Evolutionary conservation across 2,797 vertebrate species (phyloP), one percentile per base, ranked within the genome.

Genomic region (Syncerus caffer): DNA sequence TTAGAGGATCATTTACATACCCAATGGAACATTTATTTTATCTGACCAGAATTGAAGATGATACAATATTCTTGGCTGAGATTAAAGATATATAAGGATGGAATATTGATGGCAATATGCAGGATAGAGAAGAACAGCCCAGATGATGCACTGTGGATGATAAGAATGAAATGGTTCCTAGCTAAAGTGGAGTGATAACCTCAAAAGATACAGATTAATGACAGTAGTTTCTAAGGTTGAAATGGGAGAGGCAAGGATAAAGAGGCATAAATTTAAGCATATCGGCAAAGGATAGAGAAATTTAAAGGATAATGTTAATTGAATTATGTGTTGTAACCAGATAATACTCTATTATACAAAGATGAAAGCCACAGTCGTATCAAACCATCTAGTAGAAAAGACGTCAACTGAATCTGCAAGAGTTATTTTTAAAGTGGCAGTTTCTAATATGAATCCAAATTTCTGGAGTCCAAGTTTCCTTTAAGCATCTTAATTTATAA

Each of bases 11-110:
- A 97, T 98, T 98, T 98, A 98, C 96, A 97, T 97, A 98, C 89
- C 85, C 98, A 97, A 97, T 98, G 97, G 97, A 98, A 96, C 90
- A 98, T 98, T 98, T 98, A 95, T 98, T 98, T 98, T 98, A 98
- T 98, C 98, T 98, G 96, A 98, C 94, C 58, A 97, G 97, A 97
- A 98, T 95, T 97, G 95, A 98, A 98, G 97, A 97, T 97, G 96
- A 98, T 98, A 98, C 92, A 98, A 98, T 97, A 98, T 96, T 98
- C 95, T 97, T 89, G 82, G 58, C 93, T 97, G 92, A 98, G 98
- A 98, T 98, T 98, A 98, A 98, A 98, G 98, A 97, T 95, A 98
- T 93, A 51, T 98, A 98, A 98, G 96, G 98, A 95, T 96, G 85
- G 95, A 97, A 98, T 98, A 97, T 98, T 98, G 98, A 98, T 97